Conservation (phyloP, 2,113 vertebrate genomes). For the Ameiurus melas region DNA sequence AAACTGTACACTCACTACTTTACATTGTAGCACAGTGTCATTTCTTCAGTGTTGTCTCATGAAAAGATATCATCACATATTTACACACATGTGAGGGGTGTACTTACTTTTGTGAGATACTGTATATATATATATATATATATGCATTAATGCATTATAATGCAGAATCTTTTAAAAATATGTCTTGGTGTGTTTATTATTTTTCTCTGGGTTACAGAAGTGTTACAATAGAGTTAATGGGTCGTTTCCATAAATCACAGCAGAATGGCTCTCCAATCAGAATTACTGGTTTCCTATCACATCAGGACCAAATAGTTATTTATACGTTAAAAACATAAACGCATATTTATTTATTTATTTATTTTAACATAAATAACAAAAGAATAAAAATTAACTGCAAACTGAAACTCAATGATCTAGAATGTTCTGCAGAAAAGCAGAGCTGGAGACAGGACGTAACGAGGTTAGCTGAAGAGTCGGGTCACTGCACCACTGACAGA, state of each 20-base stretch:
- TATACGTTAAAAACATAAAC: neutral
- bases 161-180: too few relatives aligned
- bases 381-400: neutral
- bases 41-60: too few relatives aligned
- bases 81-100: too few relatives aligned
- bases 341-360: too few relatives aligned
- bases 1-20: too few relatives aligned
- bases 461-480: neutral
- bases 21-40: too few relatives aligned
- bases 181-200: too few relatives aligned
- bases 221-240: neutral
- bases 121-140: too few relatives aligned
- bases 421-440: neutral
- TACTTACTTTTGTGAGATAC: too few relatives aligned
- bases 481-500: neutral
- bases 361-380: neutral
- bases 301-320: neutral
- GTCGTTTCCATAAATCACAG: neutral
- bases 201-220: too few relatives aligned
- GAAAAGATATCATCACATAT: too few relatives aligned
- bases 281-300: neutral
- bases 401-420: neutral
- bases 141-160: too few relatives aligned
- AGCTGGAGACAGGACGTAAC: neutral
- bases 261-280: neutral